Percentiles rank a stretch among this genome's conserved stretches.
Conservation (phyloP, 1,140 invertebrate genomes). For the Scaptomyza montana region DNA sequence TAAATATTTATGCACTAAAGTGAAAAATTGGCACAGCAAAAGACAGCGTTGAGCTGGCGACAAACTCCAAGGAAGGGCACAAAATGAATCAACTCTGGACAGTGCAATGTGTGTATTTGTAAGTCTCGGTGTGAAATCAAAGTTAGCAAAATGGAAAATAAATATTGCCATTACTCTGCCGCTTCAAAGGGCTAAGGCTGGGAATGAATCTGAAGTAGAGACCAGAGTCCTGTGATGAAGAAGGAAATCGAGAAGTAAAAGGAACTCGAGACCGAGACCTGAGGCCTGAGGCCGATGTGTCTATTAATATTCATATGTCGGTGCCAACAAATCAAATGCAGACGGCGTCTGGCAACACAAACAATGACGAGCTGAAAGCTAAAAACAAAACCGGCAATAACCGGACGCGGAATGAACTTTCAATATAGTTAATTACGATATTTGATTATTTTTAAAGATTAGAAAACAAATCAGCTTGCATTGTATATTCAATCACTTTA, state of each 20-base stretch:
- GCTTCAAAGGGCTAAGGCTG: constrained; percentile 40
- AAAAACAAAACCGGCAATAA: constrained; percentile 18
- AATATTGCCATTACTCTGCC: constrained; percentile 75
- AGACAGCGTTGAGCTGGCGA: constrained; percentile 48
- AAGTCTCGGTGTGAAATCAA: constrained; percentile 55
- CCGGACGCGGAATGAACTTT: constrained; percentile 23
- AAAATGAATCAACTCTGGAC: constrained; percentile 1
- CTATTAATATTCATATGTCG: constrained; percentile 80
- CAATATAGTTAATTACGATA: not conserved
- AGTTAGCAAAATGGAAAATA: constrained; percentile 67
- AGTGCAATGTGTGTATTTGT: constrained; percentile 6
- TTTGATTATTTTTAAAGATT: too few species aligned
- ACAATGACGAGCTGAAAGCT: constrained; percentile 31
- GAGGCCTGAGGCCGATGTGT: constrained; percentile 33
- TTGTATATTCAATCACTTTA: too few species aligned
- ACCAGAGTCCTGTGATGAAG: not conserved
- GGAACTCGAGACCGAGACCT: constrained; percentile 4
- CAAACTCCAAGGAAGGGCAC: constrained; percentile 16
- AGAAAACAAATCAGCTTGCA: too few species aligned
- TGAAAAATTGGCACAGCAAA: constrained; percentile 78
- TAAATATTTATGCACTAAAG: constrained; percentile 82
- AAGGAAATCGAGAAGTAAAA: not conserved
- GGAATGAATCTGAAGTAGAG: not conserved
- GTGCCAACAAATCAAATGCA: constrained; percentile 74
- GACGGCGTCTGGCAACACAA: constrained; percentile 62